phyloP scores from a whole-genome alignment of 2,113 vertebrate species.

The Zapus hudsonius region DNA sequence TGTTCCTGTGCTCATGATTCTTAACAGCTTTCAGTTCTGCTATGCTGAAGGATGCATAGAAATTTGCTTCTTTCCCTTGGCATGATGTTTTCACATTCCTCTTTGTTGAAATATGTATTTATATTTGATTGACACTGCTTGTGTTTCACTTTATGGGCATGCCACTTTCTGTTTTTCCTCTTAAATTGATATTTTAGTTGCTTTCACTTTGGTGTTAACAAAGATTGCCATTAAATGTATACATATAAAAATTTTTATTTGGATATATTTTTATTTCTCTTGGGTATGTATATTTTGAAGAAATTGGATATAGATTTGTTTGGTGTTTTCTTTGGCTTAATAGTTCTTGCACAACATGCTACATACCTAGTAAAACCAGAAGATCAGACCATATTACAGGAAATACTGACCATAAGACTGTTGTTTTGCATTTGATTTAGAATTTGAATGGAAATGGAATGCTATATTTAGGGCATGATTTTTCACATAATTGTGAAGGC shows the following conservation, averaged over 20 bases:
- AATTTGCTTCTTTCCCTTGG: not conserved
- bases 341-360: not conserved
- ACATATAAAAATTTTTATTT: no score
- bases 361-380: not conserved
- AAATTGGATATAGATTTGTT: not conserved
- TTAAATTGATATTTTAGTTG: not conserved
- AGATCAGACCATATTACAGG: not conserved
- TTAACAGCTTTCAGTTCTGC: not conserved
- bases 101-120: not conserved
- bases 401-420: not conserved
- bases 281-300: not conserved
- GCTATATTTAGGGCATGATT: conserved; percentile 5
- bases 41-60: not conserved
- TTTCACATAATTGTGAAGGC: conserved; percentile 6
- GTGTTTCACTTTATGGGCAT: not conserved
- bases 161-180: not conserved
- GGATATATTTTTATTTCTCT: not conserved
- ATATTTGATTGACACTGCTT: no score
- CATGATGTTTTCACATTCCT: not conserved
- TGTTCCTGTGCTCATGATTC: not conserved
- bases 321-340: not conserved
- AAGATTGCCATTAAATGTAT: not conserved
- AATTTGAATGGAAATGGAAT: conserved; percentile 31
- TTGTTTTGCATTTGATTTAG: not conserved
- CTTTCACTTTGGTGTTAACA: not conserved